These are phyloP conservation scores for Agapornis canus DNA, from an alignment of 2,797 vertebrate genomes.

Conservation along the genomic window DNA sequence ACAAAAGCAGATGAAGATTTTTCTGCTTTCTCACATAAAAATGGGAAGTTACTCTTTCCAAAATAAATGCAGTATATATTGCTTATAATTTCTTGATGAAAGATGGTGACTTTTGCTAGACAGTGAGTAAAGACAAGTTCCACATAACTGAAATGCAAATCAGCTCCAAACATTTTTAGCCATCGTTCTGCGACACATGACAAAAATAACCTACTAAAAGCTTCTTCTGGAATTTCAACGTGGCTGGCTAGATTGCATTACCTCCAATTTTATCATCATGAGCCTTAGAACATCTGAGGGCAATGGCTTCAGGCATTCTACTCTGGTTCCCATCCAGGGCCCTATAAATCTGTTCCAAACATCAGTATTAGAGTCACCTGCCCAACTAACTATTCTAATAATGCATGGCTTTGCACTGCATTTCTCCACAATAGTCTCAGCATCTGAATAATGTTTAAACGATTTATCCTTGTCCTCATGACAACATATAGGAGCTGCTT, in stretches of 20 bases:
- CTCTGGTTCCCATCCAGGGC: not conserved
- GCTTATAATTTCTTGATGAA: not conserved
- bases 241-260: not conserved
- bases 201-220: not conserved
- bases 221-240: not conserved
- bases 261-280: not conserved
- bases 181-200: not conserved
- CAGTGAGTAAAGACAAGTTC: not conserved
- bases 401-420: not conserved
- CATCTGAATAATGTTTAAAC: not conserved
- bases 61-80: not conserved
- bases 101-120: not conserved
- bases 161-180: not conserved
- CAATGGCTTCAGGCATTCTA: fast-evolving
- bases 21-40: not conserved
- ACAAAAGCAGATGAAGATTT: not conserved
- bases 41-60: not conserved
- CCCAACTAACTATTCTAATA: not conserved
- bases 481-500: not conserved
- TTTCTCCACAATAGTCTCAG: not conserved
- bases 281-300: not conserved
- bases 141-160: not conserved
- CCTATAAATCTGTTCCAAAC: not conserved
- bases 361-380: not conserved
- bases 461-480: not conserved